Evolutionary conservation across 2,888 invertebrate genomes (phyloP).

Genomic region (Hetaerina titia): DNA sequence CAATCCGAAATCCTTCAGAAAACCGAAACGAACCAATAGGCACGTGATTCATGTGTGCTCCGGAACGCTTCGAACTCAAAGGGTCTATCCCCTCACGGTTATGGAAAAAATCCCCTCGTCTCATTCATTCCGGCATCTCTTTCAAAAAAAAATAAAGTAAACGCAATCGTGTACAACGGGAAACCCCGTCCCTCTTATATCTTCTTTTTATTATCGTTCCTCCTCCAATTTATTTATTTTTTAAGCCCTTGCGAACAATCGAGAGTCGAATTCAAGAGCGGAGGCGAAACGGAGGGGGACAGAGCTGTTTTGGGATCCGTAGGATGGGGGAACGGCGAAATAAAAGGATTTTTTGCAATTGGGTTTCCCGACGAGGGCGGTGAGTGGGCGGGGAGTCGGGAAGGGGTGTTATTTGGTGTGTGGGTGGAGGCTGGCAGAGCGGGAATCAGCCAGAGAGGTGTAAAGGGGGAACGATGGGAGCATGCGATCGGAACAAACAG

Average conservation of each 20-base stretch:
- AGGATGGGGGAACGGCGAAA: neutral
- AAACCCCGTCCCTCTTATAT: neutral
- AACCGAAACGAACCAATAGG: neutral
- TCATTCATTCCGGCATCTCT: neutral
- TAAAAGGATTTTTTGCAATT: neutral
- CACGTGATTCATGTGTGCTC: neutral
- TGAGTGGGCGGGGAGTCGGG: neutral
- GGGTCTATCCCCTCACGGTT: neutral
- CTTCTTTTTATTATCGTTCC: neutral
- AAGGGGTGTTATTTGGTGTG: neutral
- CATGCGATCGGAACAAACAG: neutral
- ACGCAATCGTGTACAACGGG: neutral
- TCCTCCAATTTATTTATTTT: neutral
- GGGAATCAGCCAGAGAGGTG: neutral
- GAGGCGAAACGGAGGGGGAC: neutral
- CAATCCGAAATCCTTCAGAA: too few relatives aligned
- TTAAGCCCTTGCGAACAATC: neutral
- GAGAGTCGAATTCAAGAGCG: neutral
- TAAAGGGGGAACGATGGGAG: neutral
- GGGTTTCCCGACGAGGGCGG: neutral
- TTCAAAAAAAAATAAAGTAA: neutral
- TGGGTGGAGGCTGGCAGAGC: neutral
- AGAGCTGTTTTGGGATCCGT: neutral
- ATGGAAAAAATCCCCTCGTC: neutral
- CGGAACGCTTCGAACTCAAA: neutral